Evolutionary conservation across 2,888 invertebrate genomes (phyloP), one percentile per base, ranked within the genome.

Genomic region (Tholera decimalis): DNA sequence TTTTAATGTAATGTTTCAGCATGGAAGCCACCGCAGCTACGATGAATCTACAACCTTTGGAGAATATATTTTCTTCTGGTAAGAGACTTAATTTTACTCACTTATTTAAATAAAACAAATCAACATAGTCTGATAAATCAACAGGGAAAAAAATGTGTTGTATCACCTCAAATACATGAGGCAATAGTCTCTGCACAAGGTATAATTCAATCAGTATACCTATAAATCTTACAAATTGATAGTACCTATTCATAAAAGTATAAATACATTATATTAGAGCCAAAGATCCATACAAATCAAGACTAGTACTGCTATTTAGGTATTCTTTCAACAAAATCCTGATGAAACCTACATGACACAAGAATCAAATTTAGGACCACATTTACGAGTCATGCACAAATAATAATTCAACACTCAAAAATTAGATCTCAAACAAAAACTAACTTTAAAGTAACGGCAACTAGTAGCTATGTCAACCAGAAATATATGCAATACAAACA

Each of bases 31-130:
- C 69, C 0, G 50, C 76, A 74, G 61, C 74, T 43, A 85, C 66
- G 72, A 89, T 88, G 89, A 88, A 86, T 88, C 90, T 90, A 77
- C 91, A 91, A 55, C 92, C 93, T 58, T 92, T 94, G 67, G 91
- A 91, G 84, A 91, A 91, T 65, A 92, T 93, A 50, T 83, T 94
- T 72, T 95, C 94, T 58, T 94, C 94, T 88, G 94, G 94, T 95
- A 89, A 82, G 61, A 66, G 28, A 37, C 11, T 20, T 49, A 1
- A 24, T 43, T 53, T 54, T 41, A n/a, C n/a, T n/a, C n/a, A n/a
- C n/a, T n/a, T n/a, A 18, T 28, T 30, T 26, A 33, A 28, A 15
- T 35, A 13, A 22, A 13, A 41, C n/a, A 41, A 20, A 24, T 8
- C 2, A 3, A 24, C 4, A 33, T 33, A 33, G 3, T 13, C 3